These are phyloP conservation scores for Chionodraco myersi DNA, from an alignment of 2,113 vertebrate species.

Conservation along the genomic window DNA sequence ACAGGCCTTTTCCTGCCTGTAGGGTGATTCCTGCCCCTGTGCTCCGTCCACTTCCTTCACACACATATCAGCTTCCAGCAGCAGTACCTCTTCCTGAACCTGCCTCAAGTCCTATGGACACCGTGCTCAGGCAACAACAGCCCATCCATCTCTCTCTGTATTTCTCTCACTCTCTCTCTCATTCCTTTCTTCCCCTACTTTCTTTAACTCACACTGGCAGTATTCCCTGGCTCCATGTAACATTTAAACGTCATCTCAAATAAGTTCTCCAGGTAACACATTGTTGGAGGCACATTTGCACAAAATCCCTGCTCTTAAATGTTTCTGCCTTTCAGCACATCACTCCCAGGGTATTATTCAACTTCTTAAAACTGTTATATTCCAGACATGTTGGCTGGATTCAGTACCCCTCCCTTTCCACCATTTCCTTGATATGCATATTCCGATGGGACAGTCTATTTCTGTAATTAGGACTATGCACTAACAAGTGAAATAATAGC, in stretches of 20 bases:
- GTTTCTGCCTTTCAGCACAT: slow-evolving; percentile 43
- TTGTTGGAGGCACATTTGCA: slow-evolving; percentile 12
- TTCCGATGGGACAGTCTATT: slow-evolving; percentile 51
- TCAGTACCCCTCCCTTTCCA: slow-evolving; percentile 68
- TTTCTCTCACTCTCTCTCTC: background rate
- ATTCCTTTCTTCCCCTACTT: background rate
- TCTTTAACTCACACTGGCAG: slow-evolving; percentile 26
- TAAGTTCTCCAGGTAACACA: slow-evolving; percentile 17
- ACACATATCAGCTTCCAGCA: slow-evolving; percentile 81
- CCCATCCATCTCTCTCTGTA: slow-evolving; percentile 55
- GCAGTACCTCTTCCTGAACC: slow-evolving; percentile 77
- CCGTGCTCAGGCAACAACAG: slow-evolving; percentile 63
- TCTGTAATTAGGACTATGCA: slow-evolving; percentile 43
- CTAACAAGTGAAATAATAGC: slow-evolving; percentile 18
- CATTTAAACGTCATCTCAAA: slow-evolving; percentile 22
- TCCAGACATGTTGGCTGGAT: slow-evolving; percentile 59
- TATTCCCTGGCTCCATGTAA: background rate
- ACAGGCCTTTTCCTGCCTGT: slow-evolving; percentile 79
- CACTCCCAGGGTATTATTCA: slow-evolving; percentile 58
- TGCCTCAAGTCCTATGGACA: slow-evolving; percentile 70
- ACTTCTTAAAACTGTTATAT: slow-evolving; percentile 63
- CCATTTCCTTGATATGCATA: slow-evolving; percentile 60
- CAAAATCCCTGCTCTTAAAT: slow-evolving; percentile 36
- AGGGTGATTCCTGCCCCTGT: slow-evolving; percentile 77
- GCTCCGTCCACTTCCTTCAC: slow-evolving; percentile 77